A percentile compares a stretch with the other conserved stretches of the same genome.
Evolutionary conservation across 2,888 invertebrate genomes (phyloP).

Genomic region (Spodoptera picta): DNA sequence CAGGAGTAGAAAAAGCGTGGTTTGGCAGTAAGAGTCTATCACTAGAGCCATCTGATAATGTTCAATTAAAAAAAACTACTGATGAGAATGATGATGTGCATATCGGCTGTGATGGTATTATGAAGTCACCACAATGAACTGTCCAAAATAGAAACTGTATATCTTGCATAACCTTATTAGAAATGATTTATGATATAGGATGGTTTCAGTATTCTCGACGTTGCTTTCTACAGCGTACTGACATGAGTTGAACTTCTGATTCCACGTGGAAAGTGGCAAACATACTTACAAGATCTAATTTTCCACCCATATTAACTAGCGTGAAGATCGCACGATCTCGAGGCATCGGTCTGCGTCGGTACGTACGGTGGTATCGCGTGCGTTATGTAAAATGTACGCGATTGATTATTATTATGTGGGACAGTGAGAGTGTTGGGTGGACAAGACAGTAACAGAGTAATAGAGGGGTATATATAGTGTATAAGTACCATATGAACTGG

Average conservation of each 20-base stretch:
- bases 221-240: no score
- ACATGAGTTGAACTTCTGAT: slow-evolving; percentile 20
- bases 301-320: slow-evolving; percentile 54
- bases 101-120: no score
- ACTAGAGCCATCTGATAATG: no score
- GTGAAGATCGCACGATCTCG: slow-evolving; percentile 63
- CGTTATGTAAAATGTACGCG: slow-evolving; percentile 44
- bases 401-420: slow-evolving; percentile 36
- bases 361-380: slow-evolving; percentile 10
- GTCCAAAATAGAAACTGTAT: no score
- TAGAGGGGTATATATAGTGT: not conserved
- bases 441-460: slow-evolving; percentile 2
- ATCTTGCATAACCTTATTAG: no score
- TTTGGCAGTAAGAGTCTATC: no score
- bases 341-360: slow-evolving; percentile 45
- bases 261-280: not conserved
- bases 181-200: no score
- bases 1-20: no score
- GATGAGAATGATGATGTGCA: no score
- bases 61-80: no score
- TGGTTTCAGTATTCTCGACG: no score
- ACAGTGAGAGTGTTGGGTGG: slow-evolving; percentile 10
- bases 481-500: not conserved
- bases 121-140: no score
- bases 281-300: slow-evolving; percentile 43